Evolutionary conservation across 2,113 vertebrate species (phyloP), one percentile per base, ranked within the genome.

Genomic region (Platysternon megacephalum): DNA sequence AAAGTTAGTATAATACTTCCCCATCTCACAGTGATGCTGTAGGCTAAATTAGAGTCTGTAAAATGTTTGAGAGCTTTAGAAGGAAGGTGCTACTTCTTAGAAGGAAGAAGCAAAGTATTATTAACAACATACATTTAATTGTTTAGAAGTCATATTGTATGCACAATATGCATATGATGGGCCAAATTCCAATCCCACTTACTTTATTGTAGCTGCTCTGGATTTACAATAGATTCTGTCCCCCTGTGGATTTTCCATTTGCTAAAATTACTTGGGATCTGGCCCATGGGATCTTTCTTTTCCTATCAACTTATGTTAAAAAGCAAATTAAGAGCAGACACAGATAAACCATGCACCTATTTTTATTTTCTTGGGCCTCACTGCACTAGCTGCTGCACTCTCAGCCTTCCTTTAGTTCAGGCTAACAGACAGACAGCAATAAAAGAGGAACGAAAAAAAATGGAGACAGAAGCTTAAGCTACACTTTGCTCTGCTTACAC

Each of bases 381-480:
- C n/a, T n/a, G n/a, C n/a, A n/a, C n/a, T n/a, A n/a, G n/a, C n/a
- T n/a, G n/a, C n/a, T n/a, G n/a, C n/a, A n/a, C n/a, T n/a, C n/a
- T n/a, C n/a, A n/a, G n/a, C n/a, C n/a, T n/a, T n/a, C n/a, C n/a
- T n/a, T n/a, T n/a, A n/a, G n/a, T n/a, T n/a, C n/a, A n/a, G n/a
- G n/a, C 29, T 85, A 95, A 93, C 7, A 88, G 8, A 44, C n/a
- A 95, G 90, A 90, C 89, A 93, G 29, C 24, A 72, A 86, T 53
- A 44, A 91, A 92, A 92, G 86, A 90, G 84, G 84, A 82, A 93
- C 83, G 35, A 83, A 84, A 68, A 82, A 76, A 85, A 52, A n/a
- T 13, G 95, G 89, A 92, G 95, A 82, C 74, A 93, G 94, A 93
- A 94, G 86, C 80, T 81, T 52, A 53, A 78, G 44, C 56, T 83